Evolutionary conservation across 92 coral and sea anemone species (phyloP), one percentile per base, ranked within the genome.

Genomic region (Zoanthus solanderi): DNA sequence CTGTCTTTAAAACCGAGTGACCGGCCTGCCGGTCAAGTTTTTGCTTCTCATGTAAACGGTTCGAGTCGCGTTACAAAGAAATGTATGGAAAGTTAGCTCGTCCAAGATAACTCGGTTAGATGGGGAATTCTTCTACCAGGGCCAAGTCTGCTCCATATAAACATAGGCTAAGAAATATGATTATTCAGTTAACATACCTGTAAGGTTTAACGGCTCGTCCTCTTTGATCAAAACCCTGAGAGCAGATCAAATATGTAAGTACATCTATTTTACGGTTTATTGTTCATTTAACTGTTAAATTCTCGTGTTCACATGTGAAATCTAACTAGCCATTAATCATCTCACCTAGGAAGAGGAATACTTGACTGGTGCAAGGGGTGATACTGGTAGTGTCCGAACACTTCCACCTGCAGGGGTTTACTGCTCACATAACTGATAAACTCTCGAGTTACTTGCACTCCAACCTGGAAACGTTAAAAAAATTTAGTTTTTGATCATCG

Each of bases 351-450:
- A 84, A 89, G 56, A 75, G 79, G 79, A 63, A 82, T 87, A 57
- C 94, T 91, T 45, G 94, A 84, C 89, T 88, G 91, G 67, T 91
- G 94, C 15, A 78, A 88, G 44, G 97, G 97, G 52, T 94, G 98
- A 79, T 92, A 91, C 30, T 92, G 94, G 79, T 95, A 97, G 84
- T 97, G 99, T 16, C 99, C 99, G 78, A 97, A 97, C 73, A 97
- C 98, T 83, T 97, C 97, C 30, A 97, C 89, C 91, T 95, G 96
- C 29, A 97, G 83, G 57, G 99, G 99, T 65, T 91, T 95, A 91
- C 87, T 90, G 52, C 98, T 93, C 83, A 95, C 92, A 56, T 95
- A 97, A 15, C 96, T 95, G 67, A 95, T 92, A 78, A 97, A 94
- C 15, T 90, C 95, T 17, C 34, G 32, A 47, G 56, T 74, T 29